Evolutionary conservation across 1,140 invertebrate species (phyloP), one percentile per base, ranked within the genome.

Genomic region (Zaprionus inermis): DNA sequence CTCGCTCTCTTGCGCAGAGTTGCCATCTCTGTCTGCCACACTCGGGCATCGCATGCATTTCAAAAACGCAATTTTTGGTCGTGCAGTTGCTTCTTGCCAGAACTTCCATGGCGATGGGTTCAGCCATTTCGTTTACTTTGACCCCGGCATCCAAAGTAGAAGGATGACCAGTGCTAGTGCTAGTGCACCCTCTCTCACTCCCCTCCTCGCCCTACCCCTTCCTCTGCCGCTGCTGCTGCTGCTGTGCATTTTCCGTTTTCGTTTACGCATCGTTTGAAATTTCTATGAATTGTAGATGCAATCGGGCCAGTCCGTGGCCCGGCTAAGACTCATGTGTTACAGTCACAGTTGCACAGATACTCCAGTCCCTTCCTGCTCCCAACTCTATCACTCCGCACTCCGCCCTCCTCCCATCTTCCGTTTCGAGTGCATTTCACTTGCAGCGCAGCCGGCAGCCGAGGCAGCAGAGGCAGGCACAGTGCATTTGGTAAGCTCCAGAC

Each of bases 221-320:
- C 44, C 24, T 3, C 5, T 34, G 24, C 16, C 28, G 12, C 1
- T 49, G 22, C 10, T 36, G 11, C 20, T 51, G 36, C 52, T 75
- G 59, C 58, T 75, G 67, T 79, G 84, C 77, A 72, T 90, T 89
- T 89, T 90, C 81, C 85, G 78, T 90, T 91, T 91, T 89, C 88
- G 83, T 91, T 91, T 89, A 90, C 78, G 89, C 79, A 89, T 82
- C 80, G 89, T 89, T 91, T 89, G 84, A 81, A 91, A 91, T 91
- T 91, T 91, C 89, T 91, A 91, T 91, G 89, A 91, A 91, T 91
- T 91, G 89, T 91, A 91, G 89, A 91, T 91, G 89, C 83, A 91
- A 91, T 91, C 89, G 85, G 82, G 77, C 68, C 84, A 88, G 84
- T 74, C 80, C 80, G 83, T 79, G 79, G 55, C 32, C 55, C 63